Evolutionary conservation across 2,888 invertebrate species (phyloP).

Genomic region (Pollenia amentaria): DNA sequence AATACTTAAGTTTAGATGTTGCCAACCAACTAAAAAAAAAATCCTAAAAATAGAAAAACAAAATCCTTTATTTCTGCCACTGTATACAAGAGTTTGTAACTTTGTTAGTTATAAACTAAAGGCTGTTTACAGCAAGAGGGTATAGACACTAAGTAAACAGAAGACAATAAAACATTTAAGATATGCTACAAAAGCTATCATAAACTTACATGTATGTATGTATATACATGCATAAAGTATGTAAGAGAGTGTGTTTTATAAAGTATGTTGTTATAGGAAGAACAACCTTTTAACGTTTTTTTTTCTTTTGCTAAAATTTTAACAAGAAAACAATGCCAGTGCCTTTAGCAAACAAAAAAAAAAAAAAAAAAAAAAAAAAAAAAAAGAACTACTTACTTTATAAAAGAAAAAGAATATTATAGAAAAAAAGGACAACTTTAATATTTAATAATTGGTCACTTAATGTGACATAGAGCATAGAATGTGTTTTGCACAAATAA

Average conservation of each 20-base stretch:
- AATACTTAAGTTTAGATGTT: constrained; percentile 35
- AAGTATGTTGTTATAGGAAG: constrained; percentile 58
- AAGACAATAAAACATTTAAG: constrained; percentile 64
- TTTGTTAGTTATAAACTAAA: constrained; percentile 30
- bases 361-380: constrained; percentile 44
- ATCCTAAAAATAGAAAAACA: constrained; percentile 55
- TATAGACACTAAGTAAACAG: constrained; percentile 4
- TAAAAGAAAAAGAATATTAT: constrained; percentile 49
- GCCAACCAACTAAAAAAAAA: constrained; percentile 4
- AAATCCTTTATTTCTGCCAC: constrained; percentile 9
- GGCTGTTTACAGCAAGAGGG: constrained; percentile 3
- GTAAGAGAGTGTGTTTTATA: constrained; percentile 11
- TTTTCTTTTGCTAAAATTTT: constrained; percentile 21
- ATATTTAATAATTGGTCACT: constrained; percentile 74
- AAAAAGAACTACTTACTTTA: constrained; percentile 44
- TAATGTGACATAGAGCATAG: constrained; percentile 73
- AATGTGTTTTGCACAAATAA: constrained; percentile 63
- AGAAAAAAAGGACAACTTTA: constrained; percentile 65
- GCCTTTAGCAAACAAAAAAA: not conserved
- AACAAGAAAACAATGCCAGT: constrained; percentile 61
- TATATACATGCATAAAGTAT: not conserved
- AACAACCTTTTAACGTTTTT: constrained; percentile 49
- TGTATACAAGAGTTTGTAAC: constrained; percentile 33
- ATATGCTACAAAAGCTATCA: constrained; percentile 60
- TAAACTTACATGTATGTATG: constrained; percentile 31